phyloP scores from a whole-genome alignment of 2,113 vertebrate genomes.

The Podocnemis expansa region DNA sequence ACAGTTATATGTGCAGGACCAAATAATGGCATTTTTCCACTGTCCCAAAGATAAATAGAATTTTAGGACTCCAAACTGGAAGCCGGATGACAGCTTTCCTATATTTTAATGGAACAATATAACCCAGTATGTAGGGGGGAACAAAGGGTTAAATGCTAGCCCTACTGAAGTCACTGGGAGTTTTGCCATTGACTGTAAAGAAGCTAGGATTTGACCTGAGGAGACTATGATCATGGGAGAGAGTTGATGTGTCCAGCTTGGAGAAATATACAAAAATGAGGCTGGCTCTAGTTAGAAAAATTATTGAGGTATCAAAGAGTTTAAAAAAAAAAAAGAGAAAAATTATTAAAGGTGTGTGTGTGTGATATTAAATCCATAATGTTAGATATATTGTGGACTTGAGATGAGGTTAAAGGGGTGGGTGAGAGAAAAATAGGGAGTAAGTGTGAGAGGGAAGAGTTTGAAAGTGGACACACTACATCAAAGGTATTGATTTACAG shows the following conservation, averaged over 20 bases:
- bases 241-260: constrained; percentile 1
- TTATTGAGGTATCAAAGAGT: background rate
- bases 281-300: constrained; percentile 24
- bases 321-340: constrained; percentile 29
- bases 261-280: background rate
- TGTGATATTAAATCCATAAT: background rate
- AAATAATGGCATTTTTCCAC: background rate
- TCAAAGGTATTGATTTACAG: background rate
- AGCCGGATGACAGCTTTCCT: background rate
- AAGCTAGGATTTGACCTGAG: background rate
- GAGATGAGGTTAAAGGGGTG: background rate
- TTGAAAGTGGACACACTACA: background rate
- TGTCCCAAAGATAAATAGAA: background rate
- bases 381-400: background rate
- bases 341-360: background rate
- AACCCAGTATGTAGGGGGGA: background rate
- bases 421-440: background rate
- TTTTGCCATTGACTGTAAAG: background rate
- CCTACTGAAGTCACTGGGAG: background rate
- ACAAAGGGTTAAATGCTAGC: background rate
- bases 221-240: background rate
- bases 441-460: background rate
- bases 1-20: background rate
- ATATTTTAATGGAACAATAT: background rate
- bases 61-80: background rate